Percentiles rank a stretch among this genome's conserved stretches.
Evolutionary conservation across 1,140 invertebrate species (phyloP).

Genomic region (Aphis craccivora): DNA sequence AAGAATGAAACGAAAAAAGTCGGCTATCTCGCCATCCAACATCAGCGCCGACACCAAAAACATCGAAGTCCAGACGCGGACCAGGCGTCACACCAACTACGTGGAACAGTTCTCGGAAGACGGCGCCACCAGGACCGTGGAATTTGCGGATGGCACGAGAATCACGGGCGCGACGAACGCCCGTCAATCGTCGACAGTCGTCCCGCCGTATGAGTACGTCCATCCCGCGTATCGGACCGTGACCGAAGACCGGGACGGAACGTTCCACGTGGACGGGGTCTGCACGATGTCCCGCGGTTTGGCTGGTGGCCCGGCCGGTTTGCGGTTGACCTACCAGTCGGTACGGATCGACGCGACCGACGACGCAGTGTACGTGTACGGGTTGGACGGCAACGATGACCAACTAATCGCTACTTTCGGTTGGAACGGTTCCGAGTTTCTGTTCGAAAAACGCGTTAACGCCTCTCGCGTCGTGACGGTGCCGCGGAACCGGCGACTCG

Average conservation of each 20-base stretch:
- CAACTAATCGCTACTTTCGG: background rate
- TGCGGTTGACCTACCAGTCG: conserved; percentile 24
- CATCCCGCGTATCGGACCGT: background rate
- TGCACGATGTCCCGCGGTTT: conserved; percentile 34
- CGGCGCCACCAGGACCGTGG: conserved; percentile 39
- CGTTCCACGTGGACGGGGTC: conserved; percentile 61
- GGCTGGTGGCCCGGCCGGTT: conserved; percentile 60
- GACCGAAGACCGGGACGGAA: background rate
- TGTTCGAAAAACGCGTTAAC: background rate
- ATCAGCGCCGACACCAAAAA: background rate
- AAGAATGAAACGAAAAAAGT: background rate
- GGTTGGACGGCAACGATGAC: background rate
- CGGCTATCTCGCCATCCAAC: background rate
- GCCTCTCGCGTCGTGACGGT: background rate
- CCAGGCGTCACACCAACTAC: background rate
- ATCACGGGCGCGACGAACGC: background rate
- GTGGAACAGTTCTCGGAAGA: conserved; percentile 26
- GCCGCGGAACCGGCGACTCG: background rate
- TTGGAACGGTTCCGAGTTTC: background rate
- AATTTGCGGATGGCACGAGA: conserved; percentile 58
- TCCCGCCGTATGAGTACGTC: background rate
- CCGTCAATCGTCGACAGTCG: background rate
- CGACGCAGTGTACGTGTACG: background rate
- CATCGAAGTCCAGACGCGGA: background rate
- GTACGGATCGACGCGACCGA: background rate